Evolutionary conservation across 2,888 invertebrate genomes (phyloP).

Genomic region (Aspidiotus rigidus): DNA sequence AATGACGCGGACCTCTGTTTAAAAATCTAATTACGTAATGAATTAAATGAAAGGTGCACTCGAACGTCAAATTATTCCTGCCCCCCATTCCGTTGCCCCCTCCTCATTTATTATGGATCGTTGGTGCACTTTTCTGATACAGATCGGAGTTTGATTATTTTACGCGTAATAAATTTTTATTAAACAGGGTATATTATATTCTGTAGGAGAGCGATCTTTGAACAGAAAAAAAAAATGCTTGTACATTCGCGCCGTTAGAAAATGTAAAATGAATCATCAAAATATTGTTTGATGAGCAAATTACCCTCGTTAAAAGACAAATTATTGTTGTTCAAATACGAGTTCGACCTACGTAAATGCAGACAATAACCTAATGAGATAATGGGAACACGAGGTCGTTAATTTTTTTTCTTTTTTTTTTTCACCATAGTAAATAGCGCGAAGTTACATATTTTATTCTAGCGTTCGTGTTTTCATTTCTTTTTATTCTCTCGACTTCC

Average conservation of each 20-base stretch:
- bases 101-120: too few relatives aligned
- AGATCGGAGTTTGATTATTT: too few relatives aligned
- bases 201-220: too few relatives aligned
- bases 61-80: too few relatives aligned
- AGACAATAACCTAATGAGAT: background rate
- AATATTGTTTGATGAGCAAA: slow-evolving; percentile 4
- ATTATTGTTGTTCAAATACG: background rate
- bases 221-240: too few relatives aligned
- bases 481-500: background rate
- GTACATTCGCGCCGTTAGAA: background rate
- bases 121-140: too few relatives aligned
- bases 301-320: background rate
- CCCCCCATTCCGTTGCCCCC: too few relatives aligned
- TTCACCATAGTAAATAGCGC: background rate
- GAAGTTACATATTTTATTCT: background rate
- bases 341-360: background rate
- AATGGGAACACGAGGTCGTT: slow-evolving; percentile 2
- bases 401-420: background rate
- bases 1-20: too few relatives aligned
- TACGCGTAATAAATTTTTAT: too few relatives aligned
- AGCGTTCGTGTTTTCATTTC: background rate
- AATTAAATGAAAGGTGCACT: too few relatives aligned
- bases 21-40: too few relatives aligned
- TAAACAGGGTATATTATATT: too few relatives aligned
- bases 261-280: slow-evolving; percentile 3